phyloP scores from a whole-genome alignment of 1,140 invertebrate species.

The Colletes gigas region DNA sequence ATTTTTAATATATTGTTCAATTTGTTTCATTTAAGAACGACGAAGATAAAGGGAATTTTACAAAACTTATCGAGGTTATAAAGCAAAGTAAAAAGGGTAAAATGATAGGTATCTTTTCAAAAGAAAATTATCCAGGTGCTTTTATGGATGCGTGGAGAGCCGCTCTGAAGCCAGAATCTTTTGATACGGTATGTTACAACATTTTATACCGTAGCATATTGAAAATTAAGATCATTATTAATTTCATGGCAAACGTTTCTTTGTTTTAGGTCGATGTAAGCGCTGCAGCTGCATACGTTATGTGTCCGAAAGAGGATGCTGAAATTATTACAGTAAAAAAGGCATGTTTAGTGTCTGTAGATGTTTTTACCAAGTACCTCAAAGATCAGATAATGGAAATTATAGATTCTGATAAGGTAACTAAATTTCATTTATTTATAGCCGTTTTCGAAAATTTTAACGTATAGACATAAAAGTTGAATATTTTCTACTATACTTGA shows the following conservation, averaged over 20 bases:
- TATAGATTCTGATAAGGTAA: slow-evolving; percentile 97
- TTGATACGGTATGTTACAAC: slow-evolving; percentile 85
- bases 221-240: slow-evolving; percentile 3
- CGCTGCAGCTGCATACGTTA: slow-evolving; percentile 90
- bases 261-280: slow-evolving; percentile 91
- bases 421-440: slow-evolving; percentile 29
- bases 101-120: slow-evolving; percentile 94
- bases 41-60: slow-evolving; percentile 97
- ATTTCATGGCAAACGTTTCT: not conserved
- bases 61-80: slow-evolving; percentile 92
- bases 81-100: slow-evolving; percentile 95
- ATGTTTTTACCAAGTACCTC: slow-evolving; percentile 97
- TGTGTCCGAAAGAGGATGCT: slow-evolving; percentile 97
- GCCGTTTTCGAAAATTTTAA: slow-evolving; percentile 7
- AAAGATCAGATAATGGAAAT: slow-evolving; percentile 99
- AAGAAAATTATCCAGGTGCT: slow-evolving; percentile 96
- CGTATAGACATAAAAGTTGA: not conserved
- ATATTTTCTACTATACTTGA: not conserved
- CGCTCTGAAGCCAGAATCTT: slow-evolving; percentile 87
- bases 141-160: slow-evolving; percentile 96
- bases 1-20: not conserved
- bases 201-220: slow-evolving; percentile 13
- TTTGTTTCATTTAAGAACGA: slow-evolving; percentile 86
- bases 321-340: slow-evolving; percentile 97
- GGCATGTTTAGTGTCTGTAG: slow-evolving; percentile 95